Evolutionary conservation across 1,140 invertebrate species (phyloP).

Genomic region (Ganaspis sp.): DNA sequence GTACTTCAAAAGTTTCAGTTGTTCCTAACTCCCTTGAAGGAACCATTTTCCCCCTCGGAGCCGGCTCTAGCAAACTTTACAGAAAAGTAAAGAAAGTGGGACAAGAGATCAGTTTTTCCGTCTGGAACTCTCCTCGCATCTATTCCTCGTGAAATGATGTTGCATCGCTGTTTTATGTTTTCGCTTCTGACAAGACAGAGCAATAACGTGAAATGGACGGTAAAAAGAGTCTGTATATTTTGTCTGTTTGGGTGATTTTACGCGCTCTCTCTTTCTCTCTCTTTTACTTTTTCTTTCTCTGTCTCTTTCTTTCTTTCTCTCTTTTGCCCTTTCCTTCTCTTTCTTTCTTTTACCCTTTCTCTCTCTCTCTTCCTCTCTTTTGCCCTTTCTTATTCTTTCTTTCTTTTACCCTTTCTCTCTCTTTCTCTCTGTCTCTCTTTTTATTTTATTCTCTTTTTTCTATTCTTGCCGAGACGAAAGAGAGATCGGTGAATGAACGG

Average conservation of each 20-base stretch:
- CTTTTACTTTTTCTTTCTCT: not conserved
- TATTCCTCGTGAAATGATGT: slow-evolving; percentile 8
- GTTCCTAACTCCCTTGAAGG: not conserved
- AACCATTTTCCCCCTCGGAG: not conserved
- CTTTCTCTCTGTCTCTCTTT: not conserved
- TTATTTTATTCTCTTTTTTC: not conserved
- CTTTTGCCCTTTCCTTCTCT: not conserved
- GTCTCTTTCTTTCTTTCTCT: not conserved
- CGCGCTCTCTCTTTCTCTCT: not conserved
- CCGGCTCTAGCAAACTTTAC: not conserved
- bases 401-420: not conserved
- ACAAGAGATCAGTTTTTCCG: not conserved
- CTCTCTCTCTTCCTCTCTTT: not conserved
- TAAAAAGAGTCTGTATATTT: slow-evolving; percentile 2
- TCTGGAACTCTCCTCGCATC: not conserved
- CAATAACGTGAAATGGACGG: slow-evolving; percentile 8
- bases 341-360: not conserved
- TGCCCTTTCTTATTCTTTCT: too few species aligned
- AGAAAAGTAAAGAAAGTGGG: slow-evolving; percentile 18
- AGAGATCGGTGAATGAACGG: slow-evolving; percentile 2
- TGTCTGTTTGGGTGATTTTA: not conserved
- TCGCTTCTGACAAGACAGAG: slow-evolving; percentile 10
- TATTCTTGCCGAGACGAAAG: not conserved
- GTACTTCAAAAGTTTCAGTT: slow-evolving; percentile 19
- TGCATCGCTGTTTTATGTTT: slow-evolving; percentile 18